Percentiles rank a stretch among this genome's conserved stretches.
phyloP scores from a whole-genome alignment of 2,797 vertebrate species.

The Botia kubotai region DNA sequence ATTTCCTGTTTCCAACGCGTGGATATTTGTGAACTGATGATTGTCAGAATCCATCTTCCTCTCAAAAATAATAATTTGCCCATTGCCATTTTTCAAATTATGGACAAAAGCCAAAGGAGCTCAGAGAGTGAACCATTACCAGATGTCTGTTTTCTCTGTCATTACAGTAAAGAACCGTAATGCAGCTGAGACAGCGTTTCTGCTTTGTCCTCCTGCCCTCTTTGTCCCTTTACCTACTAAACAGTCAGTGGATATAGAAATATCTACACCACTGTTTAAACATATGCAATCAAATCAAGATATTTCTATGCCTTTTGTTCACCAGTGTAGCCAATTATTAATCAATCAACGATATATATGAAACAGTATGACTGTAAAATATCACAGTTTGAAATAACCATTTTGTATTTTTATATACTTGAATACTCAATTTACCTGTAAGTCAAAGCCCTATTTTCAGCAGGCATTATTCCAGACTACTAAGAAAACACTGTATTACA shows the following conservation, averaged over 20 bases:
- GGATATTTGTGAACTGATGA: slow-evolving; percentile 40
- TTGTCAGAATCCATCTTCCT: slow-evolving; percentile 38
- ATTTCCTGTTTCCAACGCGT: slow-evolving; percentile 45
- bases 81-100: slow-evolving; percentile 36
- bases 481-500: neutral
- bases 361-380: neutral
- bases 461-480: neutral
- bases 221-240: slow-evolving; percentile 43
- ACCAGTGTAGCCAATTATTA: too few relatives aligned
- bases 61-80: slow-evolving; percentile 38
- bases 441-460: neutral
- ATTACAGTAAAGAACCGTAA: slow-evolving; percentile 45
- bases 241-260: neutral
- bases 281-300: neutral
- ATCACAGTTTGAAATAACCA: neutral
- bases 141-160: slow-evolving; percentile 35
- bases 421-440: neutral
- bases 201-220: slow-evolving; percentile 38
- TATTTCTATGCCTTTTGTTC: neutral
- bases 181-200: slow-evolving; percentile 16
- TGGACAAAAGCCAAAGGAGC: slow-evolving; percentile 29
- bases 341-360: too few relatives aligned
- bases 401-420: neutral
- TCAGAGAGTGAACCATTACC: slow-evolving; percentile 23
- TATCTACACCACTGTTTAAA: neutral